Base-by-base conservation (phyloP, 1,140 invertebrate genomes). In the Drosophila fuyamai region DNA sequence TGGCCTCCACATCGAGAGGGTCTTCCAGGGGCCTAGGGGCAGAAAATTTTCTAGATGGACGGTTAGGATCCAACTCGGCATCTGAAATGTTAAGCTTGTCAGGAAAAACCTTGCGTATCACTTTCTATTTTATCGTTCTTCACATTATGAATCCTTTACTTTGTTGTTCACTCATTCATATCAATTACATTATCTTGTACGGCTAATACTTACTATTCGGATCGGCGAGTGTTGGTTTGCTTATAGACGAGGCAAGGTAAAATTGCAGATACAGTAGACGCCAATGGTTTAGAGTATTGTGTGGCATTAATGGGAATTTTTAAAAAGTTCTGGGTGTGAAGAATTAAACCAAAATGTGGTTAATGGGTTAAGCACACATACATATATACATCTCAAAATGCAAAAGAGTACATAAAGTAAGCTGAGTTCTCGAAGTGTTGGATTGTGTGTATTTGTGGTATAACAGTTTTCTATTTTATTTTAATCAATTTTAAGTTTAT, bases 21-120 rank as follows among this genome's bases (percentile, higher is more conserved):
- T 94, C 94, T 79, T 94, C 94, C 93, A 93, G 94, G 53, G 91
- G 91, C 83, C 92, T 92, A 40, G 93, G 93, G 51, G 93, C 92
- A 91, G 94, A 94, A 93, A 95, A 95, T 89, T 94, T 94, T 76
- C 95, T 93, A 76, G 94, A 94, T 82, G 95, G 94, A 75, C 95
- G 94, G 80, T 93, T 93, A 50, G 95, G 94, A 51, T 95, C 93
- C 92, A 95, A 93, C 83, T 94, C 93, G 53, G 90, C 68, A 80
- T 85, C 90, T 92, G 68, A 75, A 90, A 91, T 32, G 44, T 29
- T 53, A 68, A 43, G 53, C 60, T 72, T 46, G 51, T 79, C 70
- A 76, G 44, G 13, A 63, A 48, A 35, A 60, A 54, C 40, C 53
- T 10, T 18, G 7, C 9, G 8, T 2, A 46, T 29, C 5, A 16